A percentile compares a stretch with the other conserved stretches of the same genome.
Evolutionary conservation across 2,113 vertebrate genomes (phyloP).

Genomic region (Sardina pilchardus): DNA sequence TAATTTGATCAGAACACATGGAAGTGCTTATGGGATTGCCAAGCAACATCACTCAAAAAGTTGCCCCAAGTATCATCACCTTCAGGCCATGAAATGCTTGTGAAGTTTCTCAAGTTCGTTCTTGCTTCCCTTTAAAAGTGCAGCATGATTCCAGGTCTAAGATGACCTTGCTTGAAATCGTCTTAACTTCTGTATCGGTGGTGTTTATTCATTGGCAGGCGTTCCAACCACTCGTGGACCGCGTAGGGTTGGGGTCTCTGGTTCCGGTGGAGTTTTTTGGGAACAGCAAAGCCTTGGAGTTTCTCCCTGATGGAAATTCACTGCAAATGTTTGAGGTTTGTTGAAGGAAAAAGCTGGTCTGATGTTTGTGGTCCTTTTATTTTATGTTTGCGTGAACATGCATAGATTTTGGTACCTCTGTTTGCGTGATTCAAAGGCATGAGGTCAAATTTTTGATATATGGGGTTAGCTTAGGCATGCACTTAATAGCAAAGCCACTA

Average conservation of each 20-base stretch:
- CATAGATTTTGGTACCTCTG: neutral
- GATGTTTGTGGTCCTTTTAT: neutral
- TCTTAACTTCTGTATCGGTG: neutral
- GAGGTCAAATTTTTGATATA: too few species aligned
- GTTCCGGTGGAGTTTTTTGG: conserved; percentile 93
- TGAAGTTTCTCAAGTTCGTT: too few species aligned
- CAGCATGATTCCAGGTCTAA: neutral
- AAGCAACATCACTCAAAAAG: too few species aligned
- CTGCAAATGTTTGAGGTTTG: conserved; percentile 91
- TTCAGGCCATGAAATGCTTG: too few species aligned
- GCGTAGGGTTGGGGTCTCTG: conserved; percentile 86
- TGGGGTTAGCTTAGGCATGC: too few species aligned
- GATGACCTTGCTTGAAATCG: neutral
- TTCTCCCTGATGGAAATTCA: conserved; percentile 84
- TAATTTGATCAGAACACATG: too few species aligned
- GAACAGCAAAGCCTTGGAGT: conserved; percentile 79
- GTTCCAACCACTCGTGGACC: conserved; percentile 84
- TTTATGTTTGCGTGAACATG: neutral
- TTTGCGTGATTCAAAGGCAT: neutral
- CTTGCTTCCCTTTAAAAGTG: too few species aligned
- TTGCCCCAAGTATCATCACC: too few species aligned
- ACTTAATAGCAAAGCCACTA: neutral
- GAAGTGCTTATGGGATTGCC: too few species aligned
- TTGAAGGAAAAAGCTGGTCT: neutral
- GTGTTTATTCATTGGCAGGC: conserved; percentile 48